These are phyloP conservation scores for Perca flavescens DNA, from an alignment of 2,113 vertebrate genomes.

Conservation along the genomic window DNA sequence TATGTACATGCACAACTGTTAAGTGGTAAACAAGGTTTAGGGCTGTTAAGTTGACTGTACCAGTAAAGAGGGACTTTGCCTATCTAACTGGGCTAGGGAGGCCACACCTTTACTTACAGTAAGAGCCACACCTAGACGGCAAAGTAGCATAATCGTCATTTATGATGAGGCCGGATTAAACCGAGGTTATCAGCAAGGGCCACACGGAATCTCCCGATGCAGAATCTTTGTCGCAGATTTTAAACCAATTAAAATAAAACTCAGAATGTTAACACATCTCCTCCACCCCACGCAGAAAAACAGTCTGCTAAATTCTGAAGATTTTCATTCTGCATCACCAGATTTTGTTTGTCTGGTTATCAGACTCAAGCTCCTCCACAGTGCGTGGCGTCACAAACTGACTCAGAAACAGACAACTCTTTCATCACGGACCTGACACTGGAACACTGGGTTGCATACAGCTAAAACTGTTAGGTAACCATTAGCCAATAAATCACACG, in stretches of 20 bases:
- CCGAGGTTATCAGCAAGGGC: background rate
- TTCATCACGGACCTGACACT: background rate
- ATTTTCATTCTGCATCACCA: no score
- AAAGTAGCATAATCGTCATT: background rate
- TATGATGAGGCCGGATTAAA: background rate
- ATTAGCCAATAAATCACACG: slow-evolving; percentile 6
- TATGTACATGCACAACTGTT: background rate
- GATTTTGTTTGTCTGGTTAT: no score
- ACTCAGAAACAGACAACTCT: background rate
- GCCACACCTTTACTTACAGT: slow-evolving; percentile 47
- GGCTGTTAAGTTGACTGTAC: background rate
- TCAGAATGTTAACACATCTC: no score
- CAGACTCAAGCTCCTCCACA: background rate
- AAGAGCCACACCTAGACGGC: slow-evolving; percentile 9
- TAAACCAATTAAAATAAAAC: no score
- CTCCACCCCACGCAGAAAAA: no score
- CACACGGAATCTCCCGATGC: no score
- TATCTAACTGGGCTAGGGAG: background rate
- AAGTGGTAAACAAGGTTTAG: slow-evolving; percentile 16
- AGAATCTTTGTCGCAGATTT: no score
- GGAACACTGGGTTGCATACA: background rate
- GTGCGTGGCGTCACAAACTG: background rate
- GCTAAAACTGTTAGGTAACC: slow-evolving; percentile 6
- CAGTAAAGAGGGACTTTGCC: slow-evolving; percentile 45
- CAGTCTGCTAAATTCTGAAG: no score